Evolutionary conservation across 2,113 vertebrate species (phyloP).

Genomic region (Thermophis baileyi): DNA sequence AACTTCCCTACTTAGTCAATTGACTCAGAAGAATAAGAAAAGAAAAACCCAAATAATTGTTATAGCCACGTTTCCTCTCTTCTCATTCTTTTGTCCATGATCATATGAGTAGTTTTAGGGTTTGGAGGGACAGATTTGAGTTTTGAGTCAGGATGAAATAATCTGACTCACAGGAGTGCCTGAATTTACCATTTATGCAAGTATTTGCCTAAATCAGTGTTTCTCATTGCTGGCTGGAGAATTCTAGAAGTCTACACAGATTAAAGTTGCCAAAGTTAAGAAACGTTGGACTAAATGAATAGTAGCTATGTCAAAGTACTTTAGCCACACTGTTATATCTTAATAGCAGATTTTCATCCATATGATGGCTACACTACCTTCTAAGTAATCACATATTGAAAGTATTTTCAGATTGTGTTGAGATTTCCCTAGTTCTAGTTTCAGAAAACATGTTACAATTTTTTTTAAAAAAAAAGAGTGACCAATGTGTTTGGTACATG

Average conservation of each 20-base stretch:
- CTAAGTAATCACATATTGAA: neutral
- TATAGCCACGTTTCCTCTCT: neutral
- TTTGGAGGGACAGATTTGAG: neutral
- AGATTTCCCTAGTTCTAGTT: neutral
- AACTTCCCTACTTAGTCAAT: neutral
- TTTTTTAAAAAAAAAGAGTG: neutral
- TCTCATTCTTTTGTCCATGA: neutral
- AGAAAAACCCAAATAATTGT: neutral
- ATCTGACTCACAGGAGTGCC: neutral
- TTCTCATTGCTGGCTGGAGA: neutral
- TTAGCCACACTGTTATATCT: neutral
- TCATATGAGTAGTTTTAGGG: neutral
- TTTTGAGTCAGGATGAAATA: neutral
- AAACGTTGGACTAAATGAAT: neutral
- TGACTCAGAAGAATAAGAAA: neutral
- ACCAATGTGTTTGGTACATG: neutral
- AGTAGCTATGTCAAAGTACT: neutral
- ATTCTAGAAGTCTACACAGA: neutral
- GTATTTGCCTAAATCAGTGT: neutral
- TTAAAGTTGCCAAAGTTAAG: neutral
- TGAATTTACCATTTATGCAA: neutral
- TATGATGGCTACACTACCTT: neutral
- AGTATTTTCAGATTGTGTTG: neutral
- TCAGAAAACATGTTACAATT: neutral
- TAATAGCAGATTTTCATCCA: neutral